Conservation (phyloP, 1,140 invertebrate species). For the Drosophila aff. region DNA sequence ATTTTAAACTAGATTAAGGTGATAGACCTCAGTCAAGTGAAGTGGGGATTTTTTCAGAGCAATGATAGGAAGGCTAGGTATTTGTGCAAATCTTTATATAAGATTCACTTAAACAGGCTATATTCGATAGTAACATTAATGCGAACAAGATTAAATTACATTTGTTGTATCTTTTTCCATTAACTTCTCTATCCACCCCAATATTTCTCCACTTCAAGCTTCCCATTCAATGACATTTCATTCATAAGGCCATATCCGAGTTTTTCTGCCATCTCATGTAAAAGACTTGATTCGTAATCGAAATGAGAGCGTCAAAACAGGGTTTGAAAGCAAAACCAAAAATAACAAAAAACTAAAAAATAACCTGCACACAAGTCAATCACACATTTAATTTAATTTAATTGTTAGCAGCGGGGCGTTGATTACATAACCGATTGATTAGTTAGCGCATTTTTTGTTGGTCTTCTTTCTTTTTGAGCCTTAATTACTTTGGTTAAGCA, state of each 20-base stretch:
- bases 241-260: slow-evolving; percentile 42
- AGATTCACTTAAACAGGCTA: neutral
- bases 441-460: slow-evolving; percentile 39
- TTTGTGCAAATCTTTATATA: neutral
- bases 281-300: slow-evolving; percentile 12
- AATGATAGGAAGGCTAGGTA: neutral
- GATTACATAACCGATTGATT: slow-evolving; percentile 52
- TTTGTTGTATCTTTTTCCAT: neutral
- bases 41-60: neutral
- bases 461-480: slow-evolving; percentile 21
- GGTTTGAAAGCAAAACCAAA: slow-evolving; percentile 19
- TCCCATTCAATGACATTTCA: slow-evolving; percentile 39
- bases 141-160: neutral
- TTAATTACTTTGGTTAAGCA: slow-evolving; percentile 49
- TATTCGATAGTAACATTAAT: neutral
- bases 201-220: neutral
- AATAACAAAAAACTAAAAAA: slow-evolving; percentile 11
- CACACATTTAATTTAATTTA: slow-evolving; percentile 51
- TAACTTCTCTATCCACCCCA: neutral
- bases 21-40: too few relatives aligned
- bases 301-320: slow-evolving; percentile 18
- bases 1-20: slow-evolving; percentile 8
- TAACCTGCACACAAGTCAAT: slow-evolving; percentile 38
- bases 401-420: slow-evolving; percentile 45
- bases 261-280: slow-evolving; percentile 43